Conservation (phyloP, 2,888 invertebrate species). For the Drosophila stalkeri region DNA sequence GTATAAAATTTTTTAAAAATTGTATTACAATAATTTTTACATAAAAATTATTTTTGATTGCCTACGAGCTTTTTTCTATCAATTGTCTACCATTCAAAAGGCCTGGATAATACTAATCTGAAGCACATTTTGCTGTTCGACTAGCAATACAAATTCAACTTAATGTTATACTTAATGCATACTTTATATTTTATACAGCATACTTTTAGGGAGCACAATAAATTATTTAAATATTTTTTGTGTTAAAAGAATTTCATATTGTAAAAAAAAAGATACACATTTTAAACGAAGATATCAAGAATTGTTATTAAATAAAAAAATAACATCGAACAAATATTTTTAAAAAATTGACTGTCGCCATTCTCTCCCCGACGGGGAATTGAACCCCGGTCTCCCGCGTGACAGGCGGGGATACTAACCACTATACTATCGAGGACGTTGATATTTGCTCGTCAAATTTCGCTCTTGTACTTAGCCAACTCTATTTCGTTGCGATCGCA, state of each 20-base stretch:
- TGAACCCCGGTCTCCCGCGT: conserved; percentile 69
- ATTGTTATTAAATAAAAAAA: not conserved
- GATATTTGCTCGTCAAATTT: rapidly evolving
- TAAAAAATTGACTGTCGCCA: not conserved
- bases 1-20: not conserved
- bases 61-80: not conserved
- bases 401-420: conserved; percentile 54
- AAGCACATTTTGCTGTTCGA: too few species aligned
- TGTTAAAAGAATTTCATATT: not conserved
- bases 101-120: too few species aligned
- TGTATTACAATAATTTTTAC: not conserved
- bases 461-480: not conserved
- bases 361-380: conserved; percentile 61
- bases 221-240: not conserved
- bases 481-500: not conserved
- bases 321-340: conserved; percentile 2
- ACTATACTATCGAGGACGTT: conserved; percentile 69
- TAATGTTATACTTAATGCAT: too few species aligned
- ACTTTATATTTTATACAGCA: not conserved
- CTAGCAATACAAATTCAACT: too few species aligned
- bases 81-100: not conserved
- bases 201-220: not conserved
- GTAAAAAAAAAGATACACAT: not conserved
- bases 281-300: not conserved
- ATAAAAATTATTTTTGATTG: too few species aligned